Conservation (phyloP, 2,113 vertebrate species). For the Chlorodrepanis virens region DNA sequence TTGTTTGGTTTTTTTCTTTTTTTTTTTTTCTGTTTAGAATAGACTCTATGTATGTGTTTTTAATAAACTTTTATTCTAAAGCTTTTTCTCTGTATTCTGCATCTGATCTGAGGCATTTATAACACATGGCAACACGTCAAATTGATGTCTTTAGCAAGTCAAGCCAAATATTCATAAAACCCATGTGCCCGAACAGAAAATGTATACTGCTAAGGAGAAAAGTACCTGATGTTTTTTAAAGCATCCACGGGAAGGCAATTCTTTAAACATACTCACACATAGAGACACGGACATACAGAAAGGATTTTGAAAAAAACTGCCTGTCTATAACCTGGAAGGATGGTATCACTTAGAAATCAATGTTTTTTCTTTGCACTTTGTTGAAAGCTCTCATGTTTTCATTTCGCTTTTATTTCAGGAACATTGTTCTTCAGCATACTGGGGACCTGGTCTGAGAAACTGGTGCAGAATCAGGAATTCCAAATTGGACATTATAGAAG, state of each 20-base stretch:
- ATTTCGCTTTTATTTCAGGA: conserved; percentile 35
- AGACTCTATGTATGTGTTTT: conserved; percentile 52
- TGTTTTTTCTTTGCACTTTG: background rate
- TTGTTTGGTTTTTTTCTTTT: background rate
- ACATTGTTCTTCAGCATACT: background rate
- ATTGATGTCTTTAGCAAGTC: conserved; percentile 57
- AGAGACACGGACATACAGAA: background rate
- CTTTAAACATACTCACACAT: background rate
- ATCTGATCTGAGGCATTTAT: conserved; percentile 55
- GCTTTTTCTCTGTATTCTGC: conserved; percentile 29
- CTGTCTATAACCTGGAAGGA: background rate
- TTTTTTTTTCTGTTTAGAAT: conserved; percentile 15
- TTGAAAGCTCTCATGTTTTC: conserved; percentile 2
- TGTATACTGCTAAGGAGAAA: background rate
- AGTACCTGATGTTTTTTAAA: conserved; percentile 40
- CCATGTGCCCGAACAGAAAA: conserved; percentile 39
- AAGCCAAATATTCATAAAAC: conserved; percentile 62
- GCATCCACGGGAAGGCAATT: background rate
- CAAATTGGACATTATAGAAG: background rate
- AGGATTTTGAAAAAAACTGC: background rate
- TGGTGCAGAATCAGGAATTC: background rate
- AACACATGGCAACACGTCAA: conserved; percentile 42
- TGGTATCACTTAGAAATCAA: background rate
- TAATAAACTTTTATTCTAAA: conserved; percentile 64
- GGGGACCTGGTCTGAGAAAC: background rate